phyloP scores from a whole-genome alignment of 2,113 vertebrate species.

The Ochotona curzoniae region DNA sequence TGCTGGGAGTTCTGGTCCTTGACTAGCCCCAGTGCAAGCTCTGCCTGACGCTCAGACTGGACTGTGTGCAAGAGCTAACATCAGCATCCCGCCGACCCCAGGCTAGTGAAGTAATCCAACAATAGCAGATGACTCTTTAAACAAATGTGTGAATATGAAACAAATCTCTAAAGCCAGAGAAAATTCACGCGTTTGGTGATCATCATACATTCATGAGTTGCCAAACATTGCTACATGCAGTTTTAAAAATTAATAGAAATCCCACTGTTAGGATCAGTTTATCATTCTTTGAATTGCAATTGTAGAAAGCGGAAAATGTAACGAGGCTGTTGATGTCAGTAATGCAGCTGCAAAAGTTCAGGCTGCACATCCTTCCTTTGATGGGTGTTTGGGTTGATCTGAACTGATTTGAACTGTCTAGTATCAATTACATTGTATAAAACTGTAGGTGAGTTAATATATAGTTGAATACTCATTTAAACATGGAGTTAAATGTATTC shows the following conservation, averaged over 20 bases:
- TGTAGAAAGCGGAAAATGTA: not conserved
- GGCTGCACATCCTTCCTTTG: not conserved
- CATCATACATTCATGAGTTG: not conserved
- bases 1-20: not conserved
- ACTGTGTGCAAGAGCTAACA: rapidly evolving
- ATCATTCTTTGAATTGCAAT: not conserved
- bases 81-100: not conserved
- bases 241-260: slow-evolving; percentile 48
- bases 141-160: not conserved
- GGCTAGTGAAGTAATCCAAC: not conserved
- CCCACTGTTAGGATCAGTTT: not conserved
- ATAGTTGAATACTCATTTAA: not conserved
- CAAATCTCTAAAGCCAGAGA: not conserved
- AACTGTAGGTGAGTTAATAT: not conserved
- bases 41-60: not conserved
- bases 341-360: not conserved
- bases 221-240: not conserved
- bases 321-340: not conserved
- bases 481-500: not conserved
- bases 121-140: not conserved
- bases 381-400: not conserved
- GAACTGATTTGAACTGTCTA: not conserved
- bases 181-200: not conserved
- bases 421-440: not conserved
- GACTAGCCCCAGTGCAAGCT: not conserved